Percentiles rank a stretch among this genome's conserved stretches.
These are phyloP conservation scores for Piprites chloris DNA, from an alignment of 2,113 vertebrate species.

Conservation along the genomic window DNA sequence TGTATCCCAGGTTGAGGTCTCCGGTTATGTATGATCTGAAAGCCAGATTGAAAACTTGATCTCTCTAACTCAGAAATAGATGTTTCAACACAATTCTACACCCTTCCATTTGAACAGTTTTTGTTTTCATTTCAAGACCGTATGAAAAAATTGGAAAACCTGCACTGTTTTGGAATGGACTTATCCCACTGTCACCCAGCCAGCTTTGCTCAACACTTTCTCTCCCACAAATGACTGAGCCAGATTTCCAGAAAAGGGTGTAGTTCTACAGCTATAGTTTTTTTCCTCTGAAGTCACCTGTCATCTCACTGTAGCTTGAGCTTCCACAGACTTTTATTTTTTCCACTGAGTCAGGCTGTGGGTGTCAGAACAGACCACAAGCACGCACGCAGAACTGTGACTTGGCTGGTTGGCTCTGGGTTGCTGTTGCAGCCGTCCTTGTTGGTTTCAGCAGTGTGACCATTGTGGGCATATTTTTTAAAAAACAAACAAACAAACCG, in stretches of 20 bases:
- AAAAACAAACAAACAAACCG: background rate
- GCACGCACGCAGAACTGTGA: accelerated
- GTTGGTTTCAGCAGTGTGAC: background rate
- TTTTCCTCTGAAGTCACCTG: background rate
- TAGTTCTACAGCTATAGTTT: background rate
- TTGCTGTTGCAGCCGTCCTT: background rate
- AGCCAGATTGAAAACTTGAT: background rate
- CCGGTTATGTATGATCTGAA: background rate
- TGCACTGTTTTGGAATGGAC: background rate
- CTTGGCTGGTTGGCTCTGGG: background rate
- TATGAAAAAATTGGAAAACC: background rate
- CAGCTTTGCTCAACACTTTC: background rate
- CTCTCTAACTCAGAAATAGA: slow-evolving; percentile 31
- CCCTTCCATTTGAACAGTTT: background rate
- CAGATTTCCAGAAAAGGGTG: background rate
- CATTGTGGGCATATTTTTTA: background rate
- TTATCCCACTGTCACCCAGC: background rate
- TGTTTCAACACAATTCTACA: slow-evolving; percentile 46
- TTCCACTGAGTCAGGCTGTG: background rate
- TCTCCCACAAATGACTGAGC: background rate
- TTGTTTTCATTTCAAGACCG: slow-evolving; percentile 13
- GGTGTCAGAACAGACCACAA: background rate
- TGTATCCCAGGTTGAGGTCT: background rate
- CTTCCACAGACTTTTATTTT: background rate
- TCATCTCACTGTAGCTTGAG: background rate